These are phyloP conservation scores for Polydrusus cervinus DNA, from an alignment of 2,888 invertebrate species.

Conservation along the genomic window DNA sequence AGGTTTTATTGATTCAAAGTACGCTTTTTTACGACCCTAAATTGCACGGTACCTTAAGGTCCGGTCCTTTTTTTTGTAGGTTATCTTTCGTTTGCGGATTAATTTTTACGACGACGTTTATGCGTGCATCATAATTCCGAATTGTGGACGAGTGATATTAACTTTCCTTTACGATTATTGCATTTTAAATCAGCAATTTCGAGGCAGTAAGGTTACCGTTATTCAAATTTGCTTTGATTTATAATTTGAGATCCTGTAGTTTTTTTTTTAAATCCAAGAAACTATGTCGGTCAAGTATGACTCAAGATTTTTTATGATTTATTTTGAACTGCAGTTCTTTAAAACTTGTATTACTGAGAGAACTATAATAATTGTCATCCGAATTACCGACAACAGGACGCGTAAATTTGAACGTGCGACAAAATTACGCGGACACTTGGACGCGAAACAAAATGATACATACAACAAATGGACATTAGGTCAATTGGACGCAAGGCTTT, in stretches of 20 bases:
- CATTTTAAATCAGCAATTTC: constrained; percentile 18
- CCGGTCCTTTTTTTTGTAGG: neutral
- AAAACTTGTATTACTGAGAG: too few relatives aligned
- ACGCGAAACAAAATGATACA: too few relatives aligned
- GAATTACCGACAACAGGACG: too few relatives aligned
- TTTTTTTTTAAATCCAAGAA: neutral
- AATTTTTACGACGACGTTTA: neutral
- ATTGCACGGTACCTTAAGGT: constrained; percentile 33
- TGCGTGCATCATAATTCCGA: constrained; percentile 2
- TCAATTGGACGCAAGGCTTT: too few relatives aligned
- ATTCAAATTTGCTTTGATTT: constrained; percentile 2
- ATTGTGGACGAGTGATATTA: constrained; percentile 16
- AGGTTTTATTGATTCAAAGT: constrained; percentile 31
- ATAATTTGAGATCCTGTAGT: neutral
- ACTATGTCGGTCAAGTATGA: neutral
- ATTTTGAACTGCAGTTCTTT: too few relatives aligned
- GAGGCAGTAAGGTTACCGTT: neutral
- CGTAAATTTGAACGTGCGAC: too few relatives aligned
- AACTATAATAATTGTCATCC: too few relatives aligned
- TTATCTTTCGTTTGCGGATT: neutral
- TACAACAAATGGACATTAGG: too few relatives aligned
- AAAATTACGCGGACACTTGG: too few relatives aligned
- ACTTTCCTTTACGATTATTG: constrained; percentile 19
- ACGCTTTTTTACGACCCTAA: constrained; percentile 43
- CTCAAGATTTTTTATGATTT: too few relatives aligned